phyloP scores from a whole-genome alignment of 2,797 vertebrate genomes.

The Xenops minutus region DNA sequence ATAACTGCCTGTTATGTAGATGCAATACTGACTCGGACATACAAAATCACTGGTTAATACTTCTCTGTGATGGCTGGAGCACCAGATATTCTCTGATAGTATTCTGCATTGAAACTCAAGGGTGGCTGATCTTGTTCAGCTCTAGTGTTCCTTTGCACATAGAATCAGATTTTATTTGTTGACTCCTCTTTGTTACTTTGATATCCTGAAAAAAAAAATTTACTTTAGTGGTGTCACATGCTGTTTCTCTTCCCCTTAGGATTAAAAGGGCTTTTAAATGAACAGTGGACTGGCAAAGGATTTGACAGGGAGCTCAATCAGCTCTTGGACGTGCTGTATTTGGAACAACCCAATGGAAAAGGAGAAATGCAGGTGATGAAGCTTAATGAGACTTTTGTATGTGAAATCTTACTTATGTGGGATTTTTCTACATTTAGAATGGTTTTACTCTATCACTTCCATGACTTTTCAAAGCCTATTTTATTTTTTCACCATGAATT shows the following conservation, averaged over 20 bases:
- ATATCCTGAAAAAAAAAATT: background rate
- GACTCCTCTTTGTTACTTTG: background rate
- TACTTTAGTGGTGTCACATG: background rate
- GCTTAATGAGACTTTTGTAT: constrained; percentile 2
- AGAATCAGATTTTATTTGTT: background rate
- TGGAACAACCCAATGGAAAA: constrained; percentile 51
- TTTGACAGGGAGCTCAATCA: constrained; percentile 83
- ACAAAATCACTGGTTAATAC: background rate
- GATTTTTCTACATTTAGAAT: background rate
- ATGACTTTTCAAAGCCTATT: background rate
- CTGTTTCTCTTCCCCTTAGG: constrained; percentile 70
- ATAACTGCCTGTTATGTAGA: background rate
- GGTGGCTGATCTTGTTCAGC: background rate
- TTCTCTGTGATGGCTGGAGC: background rate
- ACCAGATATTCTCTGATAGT: background rate
- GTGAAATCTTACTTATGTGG: background rate
- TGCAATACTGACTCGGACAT: background rate
- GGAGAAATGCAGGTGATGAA: constrained; percentile 74
- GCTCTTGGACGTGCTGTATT: constrained; percentile 78
- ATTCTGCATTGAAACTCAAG: background rate
- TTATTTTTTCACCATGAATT: background rate
- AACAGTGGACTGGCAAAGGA: constrained; percentile 88
- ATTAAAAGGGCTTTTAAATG: constrained; percentile 81
- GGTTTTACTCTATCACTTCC: background rate
- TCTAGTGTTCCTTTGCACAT: background rate